These are phyloP conservation scores for Argynnis bischoffii DNA, from an alignment of 2,888 invertebrate species.

Conservation along the genomic window DNA sequence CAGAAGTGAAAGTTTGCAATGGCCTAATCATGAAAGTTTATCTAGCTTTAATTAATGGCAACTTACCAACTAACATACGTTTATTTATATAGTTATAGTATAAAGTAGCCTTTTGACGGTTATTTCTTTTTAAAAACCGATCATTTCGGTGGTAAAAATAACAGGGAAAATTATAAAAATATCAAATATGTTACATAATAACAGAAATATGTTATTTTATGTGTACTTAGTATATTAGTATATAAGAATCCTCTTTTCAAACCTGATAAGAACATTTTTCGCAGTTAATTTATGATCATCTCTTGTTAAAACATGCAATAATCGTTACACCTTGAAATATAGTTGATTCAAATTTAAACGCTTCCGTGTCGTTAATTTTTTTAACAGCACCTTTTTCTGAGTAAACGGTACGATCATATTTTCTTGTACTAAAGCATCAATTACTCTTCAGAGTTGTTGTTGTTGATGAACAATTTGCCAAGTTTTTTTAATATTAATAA, in stretches of 20 bases:
- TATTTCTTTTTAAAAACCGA: background rate
- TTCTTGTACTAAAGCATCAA: conserved; percentile 13
- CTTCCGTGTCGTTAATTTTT: conserved; percentile 26
- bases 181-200: no score
- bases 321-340: conserved; percentile 11
- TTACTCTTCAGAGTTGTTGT: conserved; percentile 14
- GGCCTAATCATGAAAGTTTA: no score
- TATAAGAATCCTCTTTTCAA: background rate
- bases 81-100: no score
- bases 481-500: conserved; percentile 8
- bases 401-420: background rate
- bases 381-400: conserved; percentile 15
- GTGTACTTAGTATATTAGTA: no score
- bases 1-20: background rate
- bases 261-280: background rate
- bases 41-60: no score
- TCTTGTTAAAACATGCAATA: conserved; percentile 7
- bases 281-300: background rate
- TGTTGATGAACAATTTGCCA: conserved; percentile 13
- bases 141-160: no score
- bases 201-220: no score
- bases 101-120: background rate
- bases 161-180: no score
- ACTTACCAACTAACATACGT: no score
- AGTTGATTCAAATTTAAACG: conserved; percentile 24